These are phyloP conservation scores for Mantis religiosa DNA, from an alignment of 2,888 invertebrate genomes.

Conservation along the genomic window DNA sequence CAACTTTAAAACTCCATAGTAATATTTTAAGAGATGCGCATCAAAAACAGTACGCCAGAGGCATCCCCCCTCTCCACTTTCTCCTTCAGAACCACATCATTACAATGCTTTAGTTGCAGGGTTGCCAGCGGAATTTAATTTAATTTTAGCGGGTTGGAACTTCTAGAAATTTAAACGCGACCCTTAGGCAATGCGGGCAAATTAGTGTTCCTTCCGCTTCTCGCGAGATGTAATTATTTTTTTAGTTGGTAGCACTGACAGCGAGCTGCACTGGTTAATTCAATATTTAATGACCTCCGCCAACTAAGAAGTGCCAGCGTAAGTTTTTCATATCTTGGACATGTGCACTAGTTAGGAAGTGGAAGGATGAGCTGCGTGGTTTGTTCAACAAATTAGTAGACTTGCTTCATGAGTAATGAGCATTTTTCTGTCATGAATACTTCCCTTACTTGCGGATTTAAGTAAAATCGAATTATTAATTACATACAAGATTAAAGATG, in stretches of 20 bases:
- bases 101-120: neutral
- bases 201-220: neutral
- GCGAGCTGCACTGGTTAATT: neutral
- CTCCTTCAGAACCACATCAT: neutral
- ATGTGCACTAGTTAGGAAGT: no score
- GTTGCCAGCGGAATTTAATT: neutral
- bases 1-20: no score
- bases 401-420: no score
- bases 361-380: no score
- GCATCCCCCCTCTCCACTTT: neutral
- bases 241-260: neutral
- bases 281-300: neutral
- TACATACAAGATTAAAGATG: no score
- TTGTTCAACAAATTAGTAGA: no score
- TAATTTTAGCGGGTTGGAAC: neutral
- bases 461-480: no score
- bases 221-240: neutral
- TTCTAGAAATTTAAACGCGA: neutral
- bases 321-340: neutral
- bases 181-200: neutral
- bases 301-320: neutral
- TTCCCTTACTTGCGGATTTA: no score
- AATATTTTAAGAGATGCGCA: neutral
- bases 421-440: no score
- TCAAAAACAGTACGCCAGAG: neutral